Evolutionary conservation across 2,888 invertebrate species (phyloP).

Genomic region (Phaonia tiefii): DNA sequence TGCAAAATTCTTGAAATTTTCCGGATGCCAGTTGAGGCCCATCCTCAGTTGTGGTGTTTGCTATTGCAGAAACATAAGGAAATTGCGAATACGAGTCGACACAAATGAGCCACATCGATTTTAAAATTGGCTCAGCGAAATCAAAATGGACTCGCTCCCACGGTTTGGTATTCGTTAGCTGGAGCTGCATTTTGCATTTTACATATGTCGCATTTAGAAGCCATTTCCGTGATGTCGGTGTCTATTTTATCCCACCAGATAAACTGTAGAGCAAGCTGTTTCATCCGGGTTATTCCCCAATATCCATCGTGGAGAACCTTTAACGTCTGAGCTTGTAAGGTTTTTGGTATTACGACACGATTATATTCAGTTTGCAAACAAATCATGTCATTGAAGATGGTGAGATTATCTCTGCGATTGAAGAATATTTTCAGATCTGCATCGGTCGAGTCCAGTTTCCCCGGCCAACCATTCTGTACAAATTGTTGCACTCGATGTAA

Average conservation of each 20-base stretch:
- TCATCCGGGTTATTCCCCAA: not conserved
- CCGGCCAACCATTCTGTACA: slow-evolving; percentile 37
- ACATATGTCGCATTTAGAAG: not conserved
- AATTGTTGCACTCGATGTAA: too few species aligned
- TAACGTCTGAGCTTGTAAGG: not conserved
- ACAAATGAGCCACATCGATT: not conserved
- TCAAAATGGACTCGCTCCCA: not conserved
- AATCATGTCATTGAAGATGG: not conserved
- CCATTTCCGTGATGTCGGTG: not conserved
- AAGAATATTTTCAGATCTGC: slow-evolving; percentile 24
- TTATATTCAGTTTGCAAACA: not conserved
- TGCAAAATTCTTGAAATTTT: too few species aligned
- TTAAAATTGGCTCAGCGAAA: not conserved
- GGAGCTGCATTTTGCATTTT: not conserved
- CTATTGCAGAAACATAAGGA: not conserved
- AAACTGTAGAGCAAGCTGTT: not conserved
- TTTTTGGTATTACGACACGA: not conserved
- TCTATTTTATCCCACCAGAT: not conserved
- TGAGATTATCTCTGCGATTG: not conserved
- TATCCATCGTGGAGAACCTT: not conserved
- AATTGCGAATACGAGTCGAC: not conserved
- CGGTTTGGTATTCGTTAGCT: not conserved
- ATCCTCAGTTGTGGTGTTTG: not conserved
- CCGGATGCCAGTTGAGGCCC: too few species aligned
- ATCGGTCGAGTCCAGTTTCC: slow-evolving; percentile 4